Evolutionary conservation across 2,113 vertebrate genomes (phyloP), one percentile per base, ranked within the genome.

Genomic region (Upupa epops): DNA sequence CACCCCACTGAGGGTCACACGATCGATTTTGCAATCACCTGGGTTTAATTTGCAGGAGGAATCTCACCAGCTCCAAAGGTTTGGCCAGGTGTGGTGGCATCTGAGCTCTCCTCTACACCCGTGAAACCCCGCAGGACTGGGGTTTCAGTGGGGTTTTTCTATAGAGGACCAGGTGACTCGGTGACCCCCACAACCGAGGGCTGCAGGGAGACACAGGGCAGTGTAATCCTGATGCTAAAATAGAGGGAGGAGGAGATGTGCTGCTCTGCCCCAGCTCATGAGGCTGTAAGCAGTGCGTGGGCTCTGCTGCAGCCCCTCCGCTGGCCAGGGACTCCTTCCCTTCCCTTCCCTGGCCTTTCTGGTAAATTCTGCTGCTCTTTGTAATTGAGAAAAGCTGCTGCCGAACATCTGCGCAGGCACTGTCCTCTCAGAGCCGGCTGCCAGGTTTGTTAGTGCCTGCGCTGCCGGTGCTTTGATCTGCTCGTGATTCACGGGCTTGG

Each of bases 361-460:
- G 87, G 88, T 78, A 17, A 74, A 48, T 93, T 83, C 89, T 76
- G 66, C 69, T n/a, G 58, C 60, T 61, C 26, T 69, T 64, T 49
- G 46, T 86, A 92, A 92, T 58, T 73, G 93, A 28, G 75, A 91
- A 59, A 95, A 90, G 93, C 90, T 94, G 96, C 75, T 48, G 88
- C 56, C 8, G 72, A 82, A 71, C 91, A 86, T 94, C 83, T 92
- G 87, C 68, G 5, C 26, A 11, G 63, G 74, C 94, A 72, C 74
- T 9, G 87, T 77, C 91, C 70, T 17, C 70, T 14, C 83, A 4
- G 49, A 70, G 79, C 32, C 6, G 24, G 75, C 80, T 36, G 86
- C 66, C 14, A 28, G 69, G 61, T 90, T 46, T 17, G 64, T 2
- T 66, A 78, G 65, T 1, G 37, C 84, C 14, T 2, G 48, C 2